Evolutionary conservation across 2,888 invertebrate species (phyloP), one percentile per base, ranked within the genome.

Genomic region (Rutpela maculata): DNA sequence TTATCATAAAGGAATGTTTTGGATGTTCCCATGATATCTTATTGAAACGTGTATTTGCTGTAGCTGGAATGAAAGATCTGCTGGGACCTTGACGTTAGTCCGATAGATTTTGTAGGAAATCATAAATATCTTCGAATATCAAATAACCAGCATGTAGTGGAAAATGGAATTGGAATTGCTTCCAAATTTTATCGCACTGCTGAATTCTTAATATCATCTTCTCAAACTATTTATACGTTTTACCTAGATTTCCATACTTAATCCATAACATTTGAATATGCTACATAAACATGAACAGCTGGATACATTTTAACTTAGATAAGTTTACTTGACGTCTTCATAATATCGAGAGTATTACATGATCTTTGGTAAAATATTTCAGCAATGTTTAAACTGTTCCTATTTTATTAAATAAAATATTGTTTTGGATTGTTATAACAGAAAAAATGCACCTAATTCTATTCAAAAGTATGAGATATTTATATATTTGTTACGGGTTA

Each of bases 111-210:
- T 66, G 71, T 69, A 71, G 76, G 85, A 86, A 88, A 87, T 88
- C 88, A 84, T 88, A 88, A 88, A 88, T 88, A 88, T 88, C 86
- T 82, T 75, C 86, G 86, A 87, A 87, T 87, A 88, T 88, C 88
- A 87, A 88, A 88, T 88, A 88, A 87, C 85, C 85, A 80, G 75
- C 78, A 77, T 71, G 77, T 74, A 81, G 57, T 76, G 82, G 81
- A 81, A 84, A 82, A 84, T 82, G 81, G 82, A 82, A 85, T 83
- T 84, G 85, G 81, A 85, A 85, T 85, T 84, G 84, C 82, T 81
- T 77, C 81, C 83, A 82, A 83, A 82, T 85, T 84, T 83, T 82
- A 82, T 78, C 78, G 80, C 75, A 81, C 80, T 82, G 80, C 81
- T 82, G 83, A 82, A 84, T 84, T 81, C 81, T 80, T 83, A 83